Percentiles rank a stretch among this genome's conserved stretches.
phyloP scores from a whole-genome alignment of 2,797 vertebrate species.

The Borostomias antarcticus region DNA sequence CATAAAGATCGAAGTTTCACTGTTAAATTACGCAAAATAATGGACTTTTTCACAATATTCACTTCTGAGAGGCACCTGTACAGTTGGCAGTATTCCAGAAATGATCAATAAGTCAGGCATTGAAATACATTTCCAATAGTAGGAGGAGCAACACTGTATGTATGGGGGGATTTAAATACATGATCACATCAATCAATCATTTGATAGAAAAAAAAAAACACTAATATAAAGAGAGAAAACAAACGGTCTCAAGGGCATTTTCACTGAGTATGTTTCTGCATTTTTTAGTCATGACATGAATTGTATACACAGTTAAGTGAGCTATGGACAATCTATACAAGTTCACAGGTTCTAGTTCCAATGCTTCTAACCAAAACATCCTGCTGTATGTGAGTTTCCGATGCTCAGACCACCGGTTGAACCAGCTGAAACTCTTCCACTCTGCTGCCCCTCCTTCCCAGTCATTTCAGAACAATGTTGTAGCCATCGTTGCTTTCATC shows the following conservation, averaged over 20 bases:
- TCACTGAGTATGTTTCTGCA: background rate
- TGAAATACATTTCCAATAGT: background rate
- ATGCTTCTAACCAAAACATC: background rate
- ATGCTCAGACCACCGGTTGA: background rate
- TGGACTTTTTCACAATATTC: no score
- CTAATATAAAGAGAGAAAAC: constrained; percentile 10
- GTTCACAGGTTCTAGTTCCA: constrained; percentile 10
- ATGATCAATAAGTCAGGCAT: background rate
- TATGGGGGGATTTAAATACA: constrained; percentile 13
- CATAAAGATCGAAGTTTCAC: no score
- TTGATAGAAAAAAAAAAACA: constrained; percentile 21
- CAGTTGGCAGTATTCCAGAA: background rate
- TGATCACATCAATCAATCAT: constrained; percentile 42
- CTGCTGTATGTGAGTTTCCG: background rate
- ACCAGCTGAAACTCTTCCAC: background rate
- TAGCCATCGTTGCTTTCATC: constrained; percentile 61
- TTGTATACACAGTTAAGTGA: background rate
- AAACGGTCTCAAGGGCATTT: constrained; percentile 1
- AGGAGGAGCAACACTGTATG: constrained; percentile 6
- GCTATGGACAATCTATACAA: constrained; percentile 58
- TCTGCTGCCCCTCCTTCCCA: background rate
- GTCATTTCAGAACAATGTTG: constrained; percentile 67
- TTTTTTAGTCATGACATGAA: constrained; percentile 3
- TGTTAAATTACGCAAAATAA: background rate
- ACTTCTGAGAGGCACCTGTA: no score